Conservation (phyloP, 1,140 invertebrate species). For the Sitobion miscanthi region DNA sequence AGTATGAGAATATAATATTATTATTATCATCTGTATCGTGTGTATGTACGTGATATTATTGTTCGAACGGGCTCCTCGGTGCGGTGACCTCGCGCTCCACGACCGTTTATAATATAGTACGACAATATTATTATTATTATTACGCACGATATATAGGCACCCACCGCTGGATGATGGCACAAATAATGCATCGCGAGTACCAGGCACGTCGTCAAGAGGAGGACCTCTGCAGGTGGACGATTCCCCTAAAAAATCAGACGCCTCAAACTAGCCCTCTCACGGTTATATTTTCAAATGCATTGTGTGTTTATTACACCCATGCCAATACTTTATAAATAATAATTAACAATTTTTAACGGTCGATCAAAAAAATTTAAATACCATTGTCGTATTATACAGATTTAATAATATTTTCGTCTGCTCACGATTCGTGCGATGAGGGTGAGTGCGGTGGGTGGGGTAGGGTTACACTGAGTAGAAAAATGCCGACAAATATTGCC, state of each 20-base stretch:
- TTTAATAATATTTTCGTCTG: not conserved
- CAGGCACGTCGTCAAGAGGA: too few species aligned
- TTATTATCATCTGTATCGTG: not conserved
- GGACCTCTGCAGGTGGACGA: too few species aligned
- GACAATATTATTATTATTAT: too few species aligned
- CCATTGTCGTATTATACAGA: not conserved
- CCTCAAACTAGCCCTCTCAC: not conserved
- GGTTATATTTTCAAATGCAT: not conserved
- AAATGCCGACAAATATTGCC: not conserved
- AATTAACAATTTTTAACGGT: not conserved
- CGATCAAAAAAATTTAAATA: not conserved
- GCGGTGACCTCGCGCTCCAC: not conserved
- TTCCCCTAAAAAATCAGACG: too few species aligned
- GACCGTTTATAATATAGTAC: not conserved
- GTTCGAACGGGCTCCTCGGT: not conserved
- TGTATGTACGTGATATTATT: not conserved
- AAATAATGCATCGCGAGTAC: too few species aligned
- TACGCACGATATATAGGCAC: too few species aligned
- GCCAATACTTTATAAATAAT: not conserved
- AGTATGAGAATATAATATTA: not conserved
- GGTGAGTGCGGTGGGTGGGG: not conserved
- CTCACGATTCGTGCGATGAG: not conserved
- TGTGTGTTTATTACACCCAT: not conserved
- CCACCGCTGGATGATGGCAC: too few species aligned
- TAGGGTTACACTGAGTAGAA: not conserved